Evolutionary conservation across 1,140 invertebrate species (phyloP), one percentile per base, ranked within the genome.

Genomic region (Drosophila pallidifrons): DNA sequence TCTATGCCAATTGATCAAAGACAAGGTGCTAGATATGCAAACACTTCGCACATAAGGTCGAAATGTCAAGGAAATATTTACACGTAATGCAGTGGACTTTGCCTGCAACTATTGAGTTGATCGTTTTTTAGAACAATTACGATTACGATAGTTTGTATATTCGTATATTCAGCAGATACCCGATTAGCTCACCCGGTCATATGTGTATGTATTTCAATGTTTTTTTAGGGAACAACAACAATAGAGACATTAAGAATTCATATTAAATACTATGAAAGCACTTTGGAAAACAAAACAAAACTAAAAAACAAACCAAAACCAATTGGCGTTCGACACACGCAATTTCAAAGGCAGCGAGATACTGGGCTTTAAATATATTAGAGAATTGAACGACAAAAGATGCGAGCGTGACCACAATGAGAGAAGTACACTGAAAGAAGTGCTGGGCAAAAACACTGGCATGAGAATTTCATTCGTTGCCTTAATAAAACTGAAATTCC

Each of bases 221-320:
- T 20, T 67, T 8, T 41, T 43, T 43, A 35, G 15, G 20, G 20
- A 35, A 54, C 16, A 38, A 38, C 30, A 49, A 71, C 11, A 35
- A 66, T 6, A 35, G 38, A 47, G 30, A 30, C 5, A 58, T 54
- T 64, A 11, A 61, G 61, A 43, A 63, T 63, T 61, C 47, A 45
- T 51, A 13, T 67, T 49, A 38, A 59, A 49, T 49, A 49, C 43
- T 49, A 58, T 32, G 46, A 20, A 66, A 72, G 6, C 15, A 10
- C 66, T 35, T 57, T 66, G 3, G 28, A 64, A 64, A 35, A 49
- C n/a, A 35, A 30, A 65, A 63, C 69, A 69, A 64, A 64, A 35
- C 35, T 11, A 35, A 30, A 65, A 63, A 74, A 69, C 57, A 54
- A 61, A 61, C 30, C 43, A 74, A 47, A 25, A 13, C 6, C 13